A percentile compares a stretch with the other conserved stretches of the same genome.
Conservation (phyloP, 2,888 invertebrate genomes). For the Latrodectus elegans region DNA sequence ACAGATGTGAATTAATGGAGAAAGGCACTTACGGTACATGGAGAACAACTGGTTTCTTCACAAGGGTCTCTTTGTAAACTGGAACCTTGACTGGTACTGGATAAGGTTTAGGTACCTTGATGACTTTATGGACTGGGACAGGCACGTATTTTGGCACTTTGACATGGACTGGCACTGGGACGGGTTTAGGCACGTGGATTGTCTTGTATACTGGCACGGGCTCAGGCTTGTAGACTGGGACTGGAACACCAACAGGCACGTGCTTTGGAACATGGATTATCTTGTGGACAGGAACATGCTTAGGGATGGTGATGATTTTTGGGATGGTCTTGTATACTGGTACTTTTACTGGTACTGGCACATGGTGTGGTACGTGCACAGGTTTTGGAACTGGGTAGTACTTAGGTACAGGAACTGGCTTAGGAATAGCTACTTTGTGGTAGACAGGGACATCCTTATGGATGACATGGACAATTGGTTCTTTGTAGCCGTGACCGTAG, state of each 20-base stretch:
- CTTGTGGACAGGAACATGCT: slow-evolving; percentile 71
- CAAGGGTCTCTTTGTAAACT: slow-evolving; percentile 71
- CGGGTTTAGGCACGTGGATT: slow-evolving; percentile 70
- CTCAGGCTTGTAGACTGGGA: slow-evolving; percentile 71
- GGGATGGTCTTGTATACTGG: slow-evolving; percentile 72
- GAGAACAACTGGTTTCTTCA: slow-evolving; percentile 72
- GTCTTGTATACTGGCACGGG: slow-evolving; percentile 72
- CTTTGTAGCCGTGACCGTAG: slow-evolving; percentile 54
- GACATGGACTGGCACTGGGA: slow-evolving; percentile 69
- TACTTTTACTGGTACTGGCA: slow-evolving; percentile 72
- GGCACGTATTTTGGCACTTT: slow-evolving; percentile 71
- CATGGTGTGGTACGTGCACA: slow-evolving; percentile 72
- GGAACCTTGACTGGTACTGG: slow-evolving; percentile 72
- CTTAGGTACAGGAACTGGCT: slow-evolving; percentile 71
- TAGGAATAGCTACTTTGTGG: slow-evolving; percentile 72
- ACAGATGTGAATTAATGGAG: too few species aligned
- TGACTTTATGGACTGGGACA: slow-evolving; percentile 71
- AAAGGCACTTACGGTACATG: slow-evolving; percentile 71
- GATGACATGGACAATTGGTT: slow-evolving; percentile 68
- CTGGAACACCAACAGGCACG: slow-evolving; percentile 71
- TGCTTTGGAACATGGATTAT: slow-evolving; percentile 71
- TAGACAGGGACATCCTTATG: slow-evolving; percentile 70
- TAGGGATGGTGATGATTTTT: slow-evolving; percentile 72
- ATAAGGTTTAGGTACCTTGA: slow-evolving; percentile 72
- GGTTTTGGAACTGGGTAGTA: slow-evolving; percentile 71